Percentiles rank a stretch among this genome's conserved stretches.
Conservation (phyloP, 2,888 invertebrate species). For the Mamestra brassicae region DNA sequence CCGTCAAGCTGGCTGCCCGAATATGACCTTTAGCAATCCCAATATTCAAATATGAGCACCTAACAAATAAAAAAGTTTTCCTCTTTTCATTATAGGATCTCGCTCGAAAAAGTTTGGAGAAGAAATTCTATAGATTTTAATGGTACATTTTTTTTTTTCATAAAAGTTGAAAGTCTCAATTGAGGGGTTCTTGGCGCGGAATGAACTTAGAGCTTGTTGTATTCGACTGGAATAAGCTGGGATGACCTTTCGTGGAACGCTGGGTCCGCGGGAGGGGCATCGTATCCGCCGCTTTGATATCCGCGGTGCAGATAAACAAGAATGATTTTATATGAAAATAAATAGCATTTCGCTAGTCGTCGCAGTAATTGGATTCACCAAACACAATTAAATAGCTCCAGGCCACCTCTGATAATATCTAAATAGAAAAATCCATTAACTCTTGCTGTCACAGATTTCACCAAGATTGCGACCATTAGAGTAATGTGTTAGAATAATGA, state of each 20-base stretch:
- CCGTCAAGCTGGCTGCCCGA: slow-evolving; percentile 24
- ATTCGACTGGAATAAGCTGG: slow-evolving; percentile 53
- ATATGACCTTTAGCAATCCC: slow-evolving; percentile 28
- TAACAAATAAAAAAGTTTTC: slow-evolving; percentile 59
- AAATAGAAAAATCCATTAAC: slow-evolving; percentile 40
- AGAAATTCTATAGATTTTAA: slow-evolving; percentile 59
- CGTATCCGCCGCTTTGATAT: slow-evolving; percentile 30
- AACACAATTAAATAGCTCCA: slow-evolving; percentile 19
- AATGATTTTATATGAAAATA: slow-evolving; percentile 14
- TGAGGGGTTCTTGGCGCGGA: slow-evolving; percentile 35
- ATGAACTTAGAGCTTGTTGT: slow-evolving; percentile 47
- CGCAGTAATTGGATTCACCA: slow-evolving; percentile 30
- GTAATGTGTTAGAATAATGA: slow-evolving; percentile 33
- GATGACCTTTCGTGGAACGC: slow-evolving; percentile 51
- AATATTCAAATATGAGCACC: slow-evolving; percentile 48
- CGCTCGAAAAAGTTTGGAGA: slow-evolving; percentile 37
- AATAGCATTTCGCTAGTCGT: slow-evolving; percentile 6
- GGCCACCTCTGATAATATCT: slow-evolving; percentile 32
- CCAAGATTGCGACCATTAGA: slow-evolving; percentile 15
- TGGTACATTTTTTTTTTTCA: slow-evolving; percentile 52
- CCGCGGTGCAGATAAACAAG: slow-evolving; percentile 22
- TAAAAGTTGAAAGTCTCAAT: slow-evolving; percentile 54
- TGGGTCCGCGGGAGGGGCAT: not conserved
- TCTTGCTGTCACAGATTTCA: slow-evolving; percentile 17
- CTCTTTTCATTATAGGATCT: slow-evolving; percentile 57